Conservation (phyloP, 2,888 invertebrate genomes). For the Petrolisthes cinctipes region DNA sequence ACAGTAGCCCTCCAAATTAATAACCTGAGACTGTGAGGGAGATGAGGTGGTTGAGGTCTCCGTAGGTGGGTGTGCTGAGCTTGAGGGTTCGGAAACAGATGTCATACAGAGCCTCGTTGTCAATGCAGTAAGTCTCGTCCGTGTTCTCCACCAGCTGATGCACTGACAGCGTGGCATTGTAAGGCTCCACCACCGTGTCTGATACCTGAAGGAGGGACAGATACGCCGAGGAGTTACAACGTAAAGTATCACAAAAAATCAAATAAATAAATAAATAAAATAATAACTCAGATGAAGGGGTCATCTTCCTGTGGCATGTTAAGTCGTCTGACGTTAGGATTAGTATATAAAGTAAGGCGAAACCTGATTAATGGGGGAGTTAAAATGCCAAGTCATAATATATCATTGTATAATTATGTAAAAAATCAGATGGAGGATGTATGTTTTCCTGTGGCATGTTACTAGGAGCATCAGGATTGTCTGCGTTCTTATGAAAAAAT, state of each 20-base stretch:
- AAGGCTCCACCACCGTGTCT: constrained; percentile 72
- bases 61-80: constrained; percentile 73
- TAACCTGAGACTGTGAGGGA: constrained; percentile 70
- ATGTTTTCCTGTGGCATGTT: too few relatives aligned
- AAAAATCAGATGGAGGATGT: too few relatives aligned
- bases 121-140: constrained; percentile 73
- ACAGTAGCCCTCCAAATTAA: too few relatives aligned
- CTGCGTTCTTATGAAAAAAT: neutral
- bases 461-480: too few relatives aligned
- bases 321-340: neutral
- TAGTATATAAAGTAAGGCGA: neutral
- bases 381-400: too few relatives aligned
- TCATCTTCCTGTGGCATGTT: too few relatives aligned
- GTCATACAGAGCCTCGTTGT: constrained; percentile 74
- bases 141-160: constrained; percentile 72
- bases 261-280: neutral
- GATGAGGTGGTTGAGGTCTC: constrained; percentile 72
- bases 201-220: constrained; percentile 72
- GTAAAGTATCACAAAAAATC: neutral
- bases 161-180: constrained; percentile 72
- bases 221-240: neutral
- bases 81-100: constrained; percentile 74
- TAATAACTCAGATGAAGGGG: neutral
- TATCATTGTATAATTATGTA: too few relatives aligned
- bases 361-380: neutral